Conservation (phyloP, 2,113 vertebrate genomes). For the Arothron firmamentum region DNA sequence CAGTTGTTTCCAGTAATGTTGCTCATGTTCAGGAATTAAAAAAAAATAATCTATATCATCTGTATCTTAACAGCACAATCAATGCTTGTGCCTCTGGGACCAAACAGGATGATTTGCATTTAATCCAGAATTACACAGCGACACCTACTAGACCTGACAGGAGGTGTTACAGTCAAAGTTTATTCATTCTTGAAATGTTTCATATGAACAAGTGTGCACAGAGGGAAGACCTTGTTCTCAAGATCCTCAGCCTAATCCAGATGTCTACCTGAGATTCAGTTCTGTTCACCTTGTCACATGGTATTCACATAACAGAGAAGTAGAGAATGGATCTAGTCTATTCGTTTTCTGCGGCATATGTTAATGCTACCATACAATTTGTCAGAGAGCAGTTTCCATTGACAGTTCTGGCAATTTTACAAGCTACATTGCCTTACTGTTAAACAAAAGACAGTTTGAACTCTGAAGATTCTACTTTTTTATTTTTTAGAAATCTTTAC, state of each 20-base stretch:
- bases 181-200: conserved; percentile 61
- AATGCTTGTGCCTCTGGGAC: neutral
- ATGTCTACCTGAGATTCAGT: conserved; percentile 71
- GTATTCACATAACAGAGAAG: conserved; percentile 57
- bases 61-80: conserved; percentile 5
- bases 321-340: conserved; percentile 57
- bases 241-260: conserved; percentile 56
- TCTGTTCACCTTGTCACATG: conserved; percentile 56
- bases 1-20: conserved; percentile 19
- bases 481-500: conserved; percentile 47
- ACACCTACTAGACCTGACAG: conserved; percentile 23
- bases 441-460: conserved; percentile 49
- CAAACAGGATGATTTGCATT: neutral
- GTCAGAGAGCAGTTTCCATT: conserved; percentile 46
- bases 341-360: conserved; percentile 50
- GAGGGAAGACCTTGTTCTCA: conserved; percentile 48
- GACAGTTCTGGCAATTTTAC: conserved; percentile 60
- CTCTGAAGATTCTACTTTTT: conserved; percentile 23
- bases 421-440: conserved; percentile 59
- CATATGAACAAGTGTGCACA: conserved; percentile 67
- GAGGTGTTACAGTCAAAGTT: conserved; percentile 62
- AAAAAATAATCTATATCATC: conserved; percentile 17
- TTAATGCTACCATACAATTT: conserved; percentile 62
- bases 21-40: conserved; percentile 6
- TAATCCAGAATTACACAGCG: conserved; percentile 25